Base-by-base conservation (phyloP, 2,113 vertebrate genomes). In the Entomyzon cyanotis region DNA sequence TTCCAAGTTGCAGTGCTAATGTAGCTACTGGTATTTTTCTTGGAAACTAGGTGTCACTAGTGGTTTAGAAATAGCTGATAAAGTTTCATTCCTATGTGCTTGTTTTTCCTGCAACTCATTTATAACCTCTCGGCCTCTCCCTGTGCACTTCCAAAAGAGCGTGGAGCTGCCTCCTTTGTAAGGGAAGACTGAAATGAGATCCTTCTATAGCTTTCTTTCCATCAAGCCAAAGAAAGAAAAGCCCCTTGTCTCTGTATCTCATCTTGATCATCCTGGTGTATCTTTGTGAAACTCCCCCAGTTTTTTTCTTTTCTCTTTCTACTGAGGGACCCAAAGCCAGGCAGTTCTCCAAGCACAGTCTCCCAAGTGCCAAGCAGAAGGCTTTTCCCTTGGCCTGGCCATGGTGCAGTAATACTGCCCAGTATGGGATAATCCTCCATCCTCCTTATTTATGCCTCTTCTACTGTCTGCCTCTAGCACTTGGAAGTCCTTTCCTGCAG, bases 21-120 rank as follows among this genome's bases (percentile, higher is more conserved):
- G 16, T 52, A 85, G 47, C 53, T 70, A 25, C 33, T 1, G 3
- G 12, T 91, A 77, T 88, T 96, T 90, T 84, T 70, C 59, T 86
- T 92, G 90, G 88, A 94, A 84, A 94, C 92, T 96, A 97, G 96
- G 20, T 96, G 96, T 96, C 96, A 93, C 78, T 94, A 92, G 93
- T 86, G 95, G 39, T 68, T 95, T 86, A 96, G 82, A 90, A 94
- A 95, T 96, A 64, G 27, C 47, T 86, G 46, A 69, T 77, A 35
- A 7, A 47, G 27, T 69, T 94, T 93, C 10, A 46, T 80, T 87
- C 50, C n/a, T 27, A 4, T 37, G 33, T 78, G 31, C 20, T 77
- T 84, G 23, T 69, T 93, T 85, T 73, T 25, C 46, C 35, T 84
- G 41, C 5, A n/a, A 41, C 13, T 90, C 63, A 15, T 80, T 74